phyloP scores from a whole-genome alignment of 2,888 invertebrate genomes.

The Merodon equestris region DNA sequence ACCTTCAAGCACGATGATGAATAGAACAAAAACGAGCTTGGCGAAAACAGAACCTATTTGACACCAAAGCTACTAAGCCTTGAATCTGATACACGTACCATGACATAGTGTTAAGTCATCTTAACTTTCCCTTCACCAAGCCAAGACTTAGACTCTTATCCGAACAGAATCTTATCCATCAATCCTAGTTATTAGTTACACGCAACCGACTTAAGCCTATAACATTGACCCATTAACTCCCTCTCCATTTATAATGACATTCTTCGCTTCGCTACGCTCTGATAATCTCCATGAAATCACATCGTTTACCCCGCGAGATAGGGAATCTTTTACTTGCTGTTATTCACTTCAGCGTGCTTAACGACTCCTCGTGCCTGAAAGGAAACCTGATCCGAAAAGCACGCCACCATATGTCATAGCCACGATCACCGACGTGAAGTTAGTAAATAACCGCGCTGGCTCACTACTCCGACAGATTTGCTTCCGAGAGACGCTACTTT shows the following conservation, averaged over 20 bases:
- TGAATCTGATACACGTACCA: too few relatives aligned
- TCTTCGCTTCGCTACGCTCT: slow-evolving; percentile 39
- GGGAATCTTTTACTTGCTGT: slow-evolving; percentile 33
- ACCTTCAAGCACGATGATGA: too few relatives aligned
- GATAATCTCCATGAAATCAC: slow-evolving; percentile 30
- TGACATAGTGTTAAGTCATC: too few relatives aligned
- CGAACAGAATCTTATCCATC: neutral
- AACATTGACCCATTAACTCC: slow-evolving; percentile 58
- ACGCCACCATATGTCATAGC: slow-evolving; percentile 43
- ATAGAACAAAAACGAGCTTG: too few relatives aligned
- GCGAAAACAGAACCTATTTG: too few relatives aligned
- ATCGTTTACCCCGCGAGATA: slow-evolving; percentile 28
- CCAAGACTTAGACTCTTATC: too few relatives aligned
- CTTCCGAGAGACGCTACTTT: slow-evolving; percentile 49
- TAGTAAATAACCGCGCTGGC: slow-evolving; percentile 7
- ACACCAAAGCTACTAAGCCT: too few relatives aligned
- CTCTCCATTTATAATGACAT: slow-evolving; percentile 37
- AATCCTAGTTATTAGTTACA: neutral
- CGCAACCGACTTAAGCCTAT: slow-evolving; percentile 30
- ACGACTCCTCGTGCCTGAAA: slow-evolving; percentile 10
- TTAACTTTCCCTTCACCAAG: too few relatives aligned
- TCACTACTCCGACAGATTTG: slow-evolving; percentile 52
- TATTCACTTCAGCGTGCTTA: slow-evolving; percentile 19
- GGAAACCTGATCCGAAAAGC: slow-evolving; percentile 58
- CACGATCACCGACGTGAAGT: slow-evolving; percentile 15